These are phyloP conservation scores for Eretmocerus hayati DNA, from an alignment of 2,888 invertebrate genomes.

Conservation along the genomic window DNA sequence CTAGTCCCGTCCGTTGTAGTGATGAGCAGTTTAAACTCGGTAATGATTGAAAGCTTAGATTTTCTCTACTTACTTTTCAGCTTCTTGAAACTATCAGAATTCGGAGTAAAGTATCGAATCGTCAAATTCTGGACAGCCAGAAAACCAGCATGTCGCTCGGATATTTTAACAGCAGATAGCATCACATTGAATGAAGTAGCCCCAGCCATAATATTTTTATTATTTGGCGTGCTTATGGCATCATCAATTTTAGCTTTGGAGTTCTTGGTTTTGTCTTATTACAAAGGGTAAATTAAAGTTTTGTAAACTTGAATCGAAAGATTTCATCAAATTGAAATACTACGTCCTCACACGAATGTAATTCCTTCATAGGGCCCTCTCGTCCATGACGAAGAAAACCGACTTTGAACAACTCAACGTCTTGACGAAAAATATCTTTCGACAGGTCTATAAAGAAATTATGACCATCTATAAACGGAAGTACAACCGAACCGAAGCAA, in stretches of 20 bases:
- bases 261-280: slow-evolving; percentile 6
- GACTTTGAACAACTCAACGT: too few species aligned
- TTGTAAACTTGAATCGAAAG: too few species aligned
- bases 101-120: slow-evolving; percentile 33
- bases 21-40: too few species aligned
- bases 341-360: too few species aligned
- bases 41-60: neutral
- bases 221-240: slow-evolving; percentile 28
- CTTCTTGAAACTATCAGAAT: slow-evolving; percentile 29
- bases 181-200: slow-evolving; percentile 36
- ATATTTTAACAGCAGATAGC: slow-evolving; percentile 32
- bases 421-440: too few species aligned
- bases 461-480: too few species aligned
- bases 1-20: too few species aligned
- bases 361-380: too few species aligned
- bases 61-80: slow-evolving; percentile 19
- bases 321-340: too few species aligned
- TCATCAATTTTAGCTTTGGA: slow-evolving; percentile 24
- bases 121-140: slow-evolving; percentile 33
- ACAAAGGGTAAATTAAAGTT: neutral
- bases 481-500: too few species aligned
- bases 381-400: too few species aligned
- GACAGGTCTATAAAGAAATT: too few species aligned
- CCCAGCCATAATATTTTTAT: slow-evolving; percentile 32
- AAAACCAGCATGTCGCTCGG: slow-evolving; percentile 33